Evolutionary conservation across 2,797 vertebrate species (phyloP), one percentile per base, ranked within the genome.

Genomic region (Tauraco hartlaubi): DNA sequence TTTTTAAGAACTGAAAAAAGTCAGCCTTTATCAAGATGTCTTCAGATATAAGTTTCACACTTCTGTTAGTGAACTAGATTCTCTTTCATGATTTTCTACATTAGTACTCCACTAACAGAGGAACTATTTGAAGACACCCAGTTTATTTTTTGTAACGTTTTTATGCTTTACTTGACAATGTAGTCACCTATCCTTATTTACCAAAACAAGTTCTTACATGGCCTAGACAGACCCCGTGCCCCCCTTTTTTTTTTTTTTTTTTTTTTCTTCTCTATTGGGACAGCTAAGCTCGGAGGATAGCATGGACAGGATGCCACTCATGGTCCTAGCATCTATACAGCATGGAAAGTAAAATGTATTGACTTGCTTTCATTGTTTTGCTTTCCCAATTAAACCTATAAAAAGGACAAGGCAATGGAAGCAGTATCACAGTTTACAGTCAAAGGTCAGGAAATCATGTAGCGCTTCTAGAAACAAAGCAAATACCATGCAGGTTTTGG

Each of bases 191-290:
- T 7, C 12, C 7, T 59, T 52, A 41, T n/a, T 39, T n/a, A 79
- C 26, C 11, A 64, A 71, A 75, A 37, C 7, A 59, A n/a, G 14
- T 21, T 59, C 68, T 80, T 26, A 28, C 1, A 35, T 1, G 1
- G 7, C 25, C 64, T 1, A 54, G 23, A 46, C 10, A 63, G 39
- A 62, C 63, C 3, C 5, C 7, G 5, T 41, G 12, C 1, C 2
- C 1, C 7, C 7, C 17, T 5, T 8, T 25, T n/a, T 5, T 4
- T 23, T 44, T 16, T 2, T 6, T 5, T 18, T 5, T 13, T 33
- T 26, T 4, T 5, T 25, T 43, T 17, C 9, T 2, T 8, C 31
- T 23, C 10, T 35, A 58, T 23, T 7, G 11, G 39, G 39, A 74
- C 10, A 80, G 17, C 23, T 39, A 52, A 66, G 18, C 16, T 66